phyloP scores from a whole-genome alignment of 2,113 vertebrate genomes.

The Tonatia bakeri region DNA sequence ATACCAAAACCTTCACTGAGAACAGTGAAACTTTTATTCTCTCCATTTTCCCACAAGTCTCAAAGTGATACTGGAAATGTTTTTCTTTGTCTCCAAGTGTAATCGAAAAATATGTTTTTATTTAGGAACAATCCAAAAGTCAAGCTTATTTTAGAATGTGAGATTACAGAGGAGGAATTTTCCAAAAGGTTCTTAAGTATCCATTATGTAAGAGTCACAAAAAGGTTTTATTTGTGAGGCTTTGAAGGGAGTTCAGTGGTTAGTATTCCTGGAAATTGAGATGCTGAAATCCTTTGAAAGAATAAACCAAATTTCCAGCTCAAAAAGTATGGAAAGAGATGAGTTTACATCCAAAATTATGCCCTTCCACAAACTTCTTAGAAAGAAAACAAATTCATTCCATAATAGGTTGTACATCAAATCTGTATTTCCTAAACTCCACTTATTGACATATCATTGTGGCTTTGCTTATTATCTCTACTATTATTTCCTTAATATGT shows the following conservation, averaged over 20 bases:
- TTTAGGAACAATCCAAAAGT: conserved; percentile 59
- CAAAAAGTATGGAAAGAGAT: neutral
- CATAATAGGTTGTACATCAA: neutral
- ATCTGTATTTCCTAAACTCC: neutral
- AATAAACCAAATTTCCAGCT: conserved; percentile 43
- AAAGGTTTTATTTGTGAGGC: neutral
- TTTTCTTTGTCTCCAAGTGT: conserved; percentile 31
- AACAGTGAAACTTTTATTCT: conserved; percentile 35
- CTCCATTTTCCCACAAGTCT: conserved; percentile 64
- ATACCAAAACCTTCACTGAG: conserved; percentile 42
- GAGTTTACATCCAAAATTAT: neutral
- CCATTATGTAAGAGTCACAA: neutral
- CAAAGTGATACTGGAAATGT: conserved; percentile 61
- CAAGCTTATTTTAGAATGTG: conserved; percentile 56
- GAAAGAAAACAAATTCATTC: neutral
- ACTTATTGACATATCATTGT: neutral
- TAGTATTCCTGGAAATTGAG: conserved; percentile 39
- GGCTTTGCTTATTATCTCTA: neutral
- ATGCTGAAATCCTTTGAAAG: conserved; percentile 20
- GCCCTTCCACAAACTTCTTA: neutral
- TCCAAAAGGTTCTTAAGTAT: conserved; percentile 6
- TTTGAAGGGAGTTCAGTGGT: neutral
- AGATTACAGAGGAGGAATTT: conserved; percentile 47
- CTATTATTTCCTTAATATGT: neutral
- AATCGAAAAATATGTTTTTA: conserved; percentile 61